Percentiles rank a stretch among this genome's conserved stretches.
Conservation (phyloP, 1,140 invertebrate genomes). For the Elymnias hypermnestra region DNA sequence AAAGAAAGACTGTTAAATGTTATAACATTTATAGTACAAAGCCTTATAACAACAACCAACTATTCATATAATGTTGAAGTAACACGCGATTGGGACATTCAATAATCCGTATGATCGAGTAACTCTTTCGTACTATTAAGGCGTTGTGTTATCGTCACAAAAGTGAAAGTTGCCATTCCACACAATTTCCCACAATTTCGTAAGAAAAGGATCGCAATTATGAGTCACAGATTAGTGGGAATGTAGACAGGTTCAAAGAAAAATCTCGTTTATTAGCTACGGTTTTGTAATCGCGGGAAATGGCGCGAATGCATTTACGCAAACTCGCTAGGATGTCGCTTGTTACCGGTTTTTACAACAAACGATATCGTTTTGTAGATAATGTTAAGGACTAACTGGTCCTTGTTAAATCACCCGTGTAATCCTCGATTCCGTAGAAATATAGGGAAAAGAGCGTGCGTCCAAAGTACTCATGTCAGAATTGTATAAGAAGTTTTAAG, state of each 20-base stretch:
- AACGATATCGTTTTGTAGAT: not conserved
- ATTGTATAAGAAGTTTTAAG: too few species aligned
- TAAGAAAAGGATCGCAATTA: constrained; percentile 22
- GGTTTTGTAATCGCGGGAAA: constrained; percentile 38
- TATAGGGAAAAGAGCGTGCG: too few species aligned
- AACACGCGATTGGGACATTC: not conserved
- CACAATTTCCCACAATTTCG: constrained; percentile 13
- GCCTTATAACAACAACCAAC: too few species aligned
- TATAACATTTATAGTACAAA: too few species aligned
- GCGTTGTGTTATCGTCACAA: not conserved
- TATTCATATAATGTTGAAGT: too few species aligned
- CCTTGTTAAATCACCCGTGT: too few species aligned
- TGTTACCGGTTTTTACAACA: constrained; percentile 28
- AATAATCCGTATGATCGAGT: too few species aligned
- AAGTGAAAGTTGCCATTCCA: constrained; percentile 4
- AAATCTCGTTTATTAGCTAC: constrained; percentile 30
- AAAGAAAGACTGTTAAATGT: too few species aligned
- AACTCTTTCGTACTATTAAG: too few species aligned
- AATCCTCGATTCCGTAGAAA: too few species aligned
- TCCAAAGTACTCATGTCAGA: too few species aligned
- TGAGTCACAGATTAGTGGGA: constrained; percentile 22
- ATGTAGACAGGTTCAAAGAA: constrained; percentile 33
- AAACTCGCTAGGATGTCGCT: constrained; percentile 35
- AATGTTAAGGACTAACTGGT: too few species aligned
- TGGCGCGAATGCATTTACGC: constrained; percentile 35